phyloP scores from a whole-genome alignment of 2,113 vertebrate genomes.

The Eleginops maclovinus region DNA sequence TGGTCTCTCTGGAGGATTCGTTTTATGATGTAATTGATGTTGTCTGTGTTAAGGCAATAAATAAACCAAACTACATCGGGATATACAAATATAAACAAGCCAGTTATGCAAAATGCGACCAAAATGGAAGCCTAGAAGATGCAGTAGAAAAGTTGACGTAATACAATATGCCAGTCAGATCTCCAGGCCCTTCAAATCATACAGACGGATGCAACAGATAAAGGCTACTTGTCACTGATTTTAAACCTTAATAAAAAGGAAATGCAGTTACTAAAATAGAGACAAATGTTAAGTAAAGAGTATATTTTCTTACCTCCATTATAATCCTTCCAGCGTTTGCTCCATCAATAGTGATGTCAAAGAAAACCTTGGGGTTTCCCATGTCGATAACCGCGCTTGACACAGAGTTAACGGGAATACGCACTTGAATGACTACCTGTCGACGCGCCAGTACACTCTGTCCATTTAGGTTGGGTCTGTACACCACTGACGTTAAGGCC shows the following conservation, averaged over 20 bases:
- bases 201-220: not conserved
- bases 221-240: fast-evolving
- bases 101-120: not conserved
- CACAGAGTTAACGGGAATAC: not conserved
- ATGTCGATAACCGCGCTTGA: conserved; percentile 50
- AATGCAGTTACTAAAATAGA: not conserved
- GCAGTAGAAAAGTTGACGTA: not conserved
- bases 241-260: not conserved
- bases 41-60: not conserved
- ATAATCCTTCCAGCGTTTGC: conserved; percentile 75
- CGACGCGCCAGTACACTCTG: not conserved
- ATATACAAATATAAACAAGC: not conserved
- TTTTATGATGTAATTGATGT: not conserved
- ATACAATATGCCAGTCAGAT: not conserved
- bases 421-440: not conserved
- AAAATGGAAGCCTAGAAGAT: not conserved
- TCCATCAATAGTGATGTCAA: conserved; percentile 79
- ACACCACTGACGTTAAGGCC: not conserved
- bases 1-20: not conserved
- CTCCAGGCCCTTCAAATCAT: not conserved
- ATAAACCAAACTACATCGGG: not conserved
- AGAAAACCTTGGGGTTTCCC: conserved; percentile 83
- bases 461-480: not conserved
- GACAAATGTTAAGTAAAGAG: not conserved
- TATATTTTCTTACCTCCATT: conserved; percentile 82